Evolutionary conservation across 2,113 vertebrate genomes (phyloP), one percentile per base, ranked within the genome.

Genomic region (Protobothrops mucrosquamatus): DNA sequence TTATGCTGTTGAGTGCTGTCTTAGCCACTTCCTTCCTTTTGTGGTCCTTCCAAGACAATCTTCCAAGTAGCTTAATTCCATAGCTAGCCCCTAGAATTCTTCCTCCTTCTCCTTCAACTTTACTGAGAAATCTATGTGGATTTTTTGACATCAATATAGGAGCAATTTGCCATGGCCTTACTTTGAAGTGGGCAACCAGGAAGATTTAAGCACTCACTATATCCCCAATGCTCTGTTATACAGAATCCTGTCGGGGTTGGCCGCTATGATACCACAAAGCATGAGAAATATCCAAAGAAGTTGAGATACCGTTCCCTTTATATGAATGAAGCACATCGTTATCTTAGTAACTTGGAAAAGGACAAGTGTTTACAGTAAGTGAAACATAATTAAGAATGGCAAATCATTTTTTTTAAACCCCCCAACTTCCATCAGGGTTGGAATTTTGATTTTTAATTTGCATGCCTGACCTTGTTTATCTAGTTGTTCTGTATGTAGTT

Each of bases 231-330:
- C 61, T 34, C 92, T 39, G 91, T 64, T 90, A 20, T 93, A 89
- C 95, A 98, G 98, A 98, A 98, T 91, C 94, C 96, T 0, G 96
- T 97, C 20, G 98, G 97, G 1, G 97, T 98, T 86, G 98, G 98
- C 43, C 94, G 94, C 93, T 98, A 98, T 74, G 48, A 98, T 94
- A 94, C 96, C 87, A 96, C 92, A n/a, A 56, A 94, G 8, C 95
- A 95, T 24, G 94, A 81, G 2, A 95, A 95, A 85, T 94, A 94
- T 85, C 91, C n/a, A n/a, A 93, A 20, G 89, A 95, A 96, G 85
- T 94, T 88, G 0, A 92, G 93, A 34, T 97, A 97, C 92, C 95
- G 94, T 22, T 97, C 97, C 12, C 94, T 97, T 81, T 98, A 96
- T 94, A 29, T 85, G 93, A 59, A 92, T 2, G 94, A 92, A 0